Evolutionary conservation across 2,113 vertebrate species (phyloP).

Genomic region (Centropus bengalensis): DNA sequence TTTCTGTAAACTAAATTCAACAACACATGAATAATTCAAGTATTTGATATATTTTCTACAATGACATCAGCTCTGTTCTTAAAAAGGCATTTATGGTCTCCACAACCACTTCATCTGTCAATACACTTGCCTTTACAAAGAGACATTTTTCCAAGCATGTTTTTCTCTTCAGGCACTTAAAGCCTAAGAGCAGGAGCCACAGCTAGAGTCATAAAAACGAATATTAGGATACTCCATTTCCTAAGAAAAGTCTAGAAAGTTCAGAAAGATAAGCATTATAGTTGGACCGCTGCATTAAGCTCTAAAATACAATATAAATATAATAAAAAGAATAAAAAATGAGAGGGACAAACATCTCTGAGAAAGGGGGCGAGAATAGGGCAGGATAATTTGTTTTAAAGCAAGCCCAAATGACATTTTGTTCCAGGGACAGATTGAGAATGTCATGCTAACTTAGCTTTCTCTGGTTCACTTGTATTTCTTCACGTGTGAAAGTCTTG

Average conservation of each 20-base stretch:
- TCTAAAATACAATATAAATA: neutral
- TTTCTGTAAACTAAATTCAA: slow-evolving; percentile 32
- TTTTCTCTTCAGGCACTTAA: neutral
- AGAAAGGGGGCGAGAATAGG: neutral
- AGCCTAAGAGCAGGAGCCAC: neutral
- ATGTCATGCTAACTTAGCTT: neutral
- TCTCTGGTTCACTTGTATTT: neutral
- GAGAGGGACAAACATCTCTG: neutral
- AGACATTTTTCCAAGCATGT: neutral
- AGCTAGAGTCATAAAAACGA: neutral
- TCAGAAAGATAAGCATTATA: neutral
- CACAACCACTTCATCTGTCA: neutral
- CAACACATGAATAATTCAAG: slow-evolving; percentile 57
- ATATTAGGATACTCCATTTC: neutral
- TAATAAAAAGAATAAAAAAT: neutral
- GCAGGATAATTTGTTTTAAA: neutral
- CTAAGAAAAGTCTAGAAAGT: neutral
- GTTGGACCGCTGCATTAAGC: neutral
- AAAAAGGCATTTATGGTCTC: neutral
- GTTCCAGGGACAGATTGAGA: neutral
- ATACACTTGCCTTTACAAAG: neutral
- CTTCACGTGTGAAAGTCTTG: neutral
- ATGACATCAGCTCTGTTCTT: slow-evolving; percentile 5
- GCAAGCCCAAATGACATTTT: neutral
- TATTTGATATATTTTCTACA: slow-evolving; percentile 8